Evolutionary conservation across 2,113 vertebrate species (phyloP).

Genomic region (Vidua chalybeata): DNA sequence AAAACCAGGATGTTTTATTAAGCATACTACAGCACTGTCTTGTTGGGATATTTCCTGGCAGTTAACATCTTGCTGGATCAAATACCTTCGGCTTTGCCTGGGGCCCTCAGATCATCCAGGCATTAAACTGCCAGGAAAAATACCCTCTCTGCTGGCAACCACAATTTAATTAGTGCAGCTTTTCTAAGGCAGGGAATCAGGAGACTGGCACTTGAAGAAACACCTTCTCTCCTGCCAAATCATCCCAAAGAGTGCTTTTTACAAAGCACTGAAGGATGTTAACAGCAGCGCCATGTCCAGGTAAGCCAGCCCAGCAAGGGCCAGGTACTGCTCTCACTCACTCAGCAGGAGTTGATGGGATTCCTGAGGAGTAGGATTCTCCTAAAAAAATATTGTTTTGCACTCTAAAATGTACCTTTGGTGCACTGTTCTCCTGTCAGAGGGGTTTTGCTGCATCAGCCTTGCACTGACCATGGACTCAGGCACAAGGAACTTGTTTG

Average conservation of each 20-base stretch:
- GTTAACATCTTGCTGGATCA: slow-evolving; percentile 19
- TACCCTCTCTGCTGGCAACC: not conserved
- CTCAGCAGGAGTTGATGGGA: not conserved
- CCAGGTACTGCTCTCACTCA: not conserved
- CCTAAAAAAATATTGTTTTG: not conserved
- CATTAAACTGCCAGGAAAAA: slow-evolving; percentile 29
- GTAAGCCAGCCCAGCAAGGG: not conserved
- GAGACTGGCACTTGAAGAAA: not conserved
- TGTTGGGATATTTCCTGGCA: slow-evolving; percentile 35
- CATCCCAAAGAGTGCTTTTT: not conserved
- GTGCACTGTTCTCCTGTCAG: not conserved
- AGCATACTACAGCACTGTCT: not conserved
- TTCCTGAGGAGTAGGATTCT: not conserved
- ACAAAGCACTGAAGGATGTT: not conserved
- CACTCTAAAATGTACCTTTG: not conserved
- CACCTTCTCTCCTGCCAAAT: slow-evolving; percentile 15
- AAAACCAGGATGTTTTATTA: slow-evolving; percentile 10
- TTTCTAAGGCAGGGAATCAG: not conserved
- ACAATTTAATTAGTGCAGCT: slow-evolving; percentile 26
- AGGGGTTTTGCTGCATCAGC: not conserved
- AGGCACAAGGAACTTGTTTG: not conserved
- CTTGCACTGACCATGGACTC: not conserved
- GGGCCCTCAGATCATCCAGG: not conserved
- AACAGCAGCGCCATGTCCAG: rapidly evolving
- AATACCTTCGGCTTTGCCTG: slow-evolving; percentile 25